phyloP scores from a whole-genome alignment of 2,888 invertebrate genomes.

The Xanthia icteritia region DNA sequence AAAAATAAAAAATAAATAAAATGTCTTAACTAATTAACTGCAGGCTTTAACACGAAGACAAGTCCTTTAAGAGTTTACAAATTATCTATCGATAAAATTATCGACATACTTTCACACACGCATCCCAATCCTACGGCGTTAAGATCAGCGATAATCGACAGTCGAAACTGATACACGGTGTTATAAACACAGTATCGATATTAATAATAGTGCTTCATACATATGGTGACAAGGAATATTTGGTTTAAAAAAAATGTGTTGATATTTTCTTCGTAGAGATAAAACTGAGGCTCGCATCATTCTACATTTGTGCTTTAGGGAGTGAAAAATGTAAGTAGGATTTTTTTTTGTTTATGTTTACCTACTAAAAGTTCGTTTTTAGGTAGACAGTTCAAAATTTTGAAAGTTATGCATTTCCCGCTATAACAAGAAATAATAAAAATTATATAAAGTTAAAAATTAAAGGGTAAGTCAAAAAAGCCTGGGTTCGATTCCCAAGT shows the following conservation, averaged over 20 bases:
- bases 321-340: conserved; percentile 24
- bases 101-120: conserved; percentile 45
- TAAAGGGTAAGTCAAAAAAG: too few relatives aligned
- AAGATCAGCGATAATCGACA: conserved; percentile 53
- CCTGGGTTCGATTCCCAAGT: too few relatives aligned
- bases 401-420: too few relatives aligned
- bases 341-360: neutral
- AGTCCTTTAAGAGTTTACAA: neutral
- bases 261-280: neutral
- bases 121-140: conserved; percentile 44
- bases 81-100: conserved; percentile 21
- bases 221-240: conserved; percentile 2
- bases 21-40: too few relatives aligned
- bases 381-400: too few relatives aligned
- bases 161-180: conserved; percentile 36
- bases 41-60: too few relatives aligned
- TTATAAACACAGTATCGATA: conserved; percentile 22
- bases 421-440: too few relatives aligned
- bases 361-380: too few relatives aligned
- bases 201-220: conserved; percentile 14
- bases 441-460: too few relatives aligned
- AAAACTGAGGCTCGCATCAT: neutral
- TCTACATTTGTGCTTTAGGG: neutral
- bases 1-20: too few relatives aligned
- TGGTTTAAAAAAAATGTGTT: conserved; percentile 2